Evolutionary conservation across 1,140 invertebrate species (phyloP).

Genomic region (Drosophila ananassae): DNA sequence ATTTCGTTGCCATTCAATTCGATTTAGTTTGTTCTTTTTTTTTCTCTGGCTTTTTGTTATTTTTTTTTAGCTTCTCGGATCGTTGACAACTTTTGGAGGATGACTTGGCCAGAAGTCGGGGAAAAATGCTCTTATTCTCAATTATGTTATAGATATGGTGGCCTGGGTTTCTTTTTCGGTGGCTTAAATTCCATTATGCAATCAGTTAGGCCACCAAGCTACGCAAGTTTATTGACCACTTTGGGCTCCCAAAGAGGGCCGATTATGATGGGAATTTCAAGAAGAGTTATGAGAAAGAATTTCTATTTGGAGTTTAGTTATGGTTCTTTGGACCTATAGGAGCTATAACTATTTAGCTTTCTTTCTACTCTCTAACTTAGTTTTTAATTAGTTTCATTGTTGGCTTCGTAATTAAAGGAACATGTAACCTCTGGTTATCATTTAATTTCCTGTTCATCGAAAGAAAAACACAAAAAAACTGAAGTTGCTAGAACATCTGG

Average conservation of each 20-base stretch:
- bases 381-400: conserved; percentile 13
- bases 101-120: conserved; percentile 57
- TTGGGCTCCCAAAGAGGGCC: neutral
- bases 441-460: conserved; percentile 38
- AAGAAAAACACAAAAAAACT: conserved; percentile 27
- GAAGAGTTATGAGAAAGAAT: conserved; percentile 1
- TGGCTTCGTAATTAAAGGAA: neutral
- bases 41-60: conserved; percentile 1
- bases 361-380: neutral
- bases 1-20: conserved; percentile 69
- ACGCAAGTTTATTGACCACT: conserved; percentile 80
- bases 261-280: conserved; percentile 29
- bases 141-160: conserved; percentile 76
- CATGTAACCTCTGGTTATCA: conserved; percentile 11
- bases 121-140: conserved; percentile 82
- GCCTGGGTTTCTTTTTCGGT: conserved; percentile 42
- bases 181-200: conserved; percentile 79
- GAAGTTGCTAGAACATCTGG: conserved; percentile 70
- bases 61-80: conserved; percentile 47
- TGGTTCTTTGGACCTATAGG: neutral
- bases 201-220: conserved; percentile 71
- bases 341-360: neutral
- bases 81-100: conserved; percentile 76
- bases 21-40: conserved; percentile 50
- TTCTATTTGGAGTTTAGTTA: neutral